Evolutionary conservation across 1,140 invertebrate species (phyloP).

Genomic region (Parapsyche elsis): DNA sequence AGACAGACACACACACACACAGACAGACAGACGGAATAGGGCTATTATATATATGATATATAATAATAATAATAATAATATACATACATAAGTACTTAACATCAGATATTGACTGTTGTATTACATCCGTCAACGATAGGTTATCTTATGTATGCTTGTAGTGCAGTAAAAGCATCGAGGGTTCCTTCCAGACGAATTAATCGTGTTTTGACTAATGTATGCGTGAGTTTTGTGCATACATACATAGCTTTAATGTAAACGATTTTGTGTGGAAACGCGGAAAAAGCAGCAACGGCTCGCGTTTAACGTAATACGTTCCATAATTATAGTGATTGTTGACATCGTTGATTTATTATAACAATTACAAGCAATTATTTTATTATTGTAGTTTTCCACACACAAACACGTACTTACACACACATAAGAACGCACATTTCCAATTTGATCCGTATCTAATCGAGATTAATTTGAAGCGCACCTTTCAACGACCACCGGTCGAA

Average conservation of each 20-base stretch:
- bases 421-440: constrained; percentile 1
- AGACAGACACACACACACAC: no score
- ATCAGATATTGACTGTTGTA: no score
- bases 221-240: not conserved
- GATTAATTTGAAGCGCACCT: constrained; percentile 34
- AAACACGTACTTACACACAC: not conserved
- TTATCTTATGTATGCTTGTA: not conserved
- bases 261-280: constrained; percentile 16
- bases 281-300: constrained; percentile 17
- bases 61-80: no score
- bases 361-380: constrained; percentile 54
- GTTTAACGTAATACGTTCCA: constrained; percentile 14
- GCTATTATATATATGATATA: no score
- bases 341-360: constrained; percentile 53
- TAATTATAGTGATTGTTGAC: constrained; percentile 50
- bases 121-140: no score
- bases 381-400: constrained; percentile 26
- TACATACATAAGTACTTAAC: no score
- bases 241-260: constrained; percentile 7
- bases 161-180: no score
- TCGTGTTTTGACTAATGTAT: no score
- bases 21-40: no score
- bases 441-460: constrained; percentile 30
- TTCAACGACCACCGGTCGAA: constrained; percentile 16
- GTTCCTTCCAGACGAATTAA: no score